Evolutionary conservation across 92 coral and sea anemone species (phyloP).

Genomic region (Porites cylindrica): DNA sequence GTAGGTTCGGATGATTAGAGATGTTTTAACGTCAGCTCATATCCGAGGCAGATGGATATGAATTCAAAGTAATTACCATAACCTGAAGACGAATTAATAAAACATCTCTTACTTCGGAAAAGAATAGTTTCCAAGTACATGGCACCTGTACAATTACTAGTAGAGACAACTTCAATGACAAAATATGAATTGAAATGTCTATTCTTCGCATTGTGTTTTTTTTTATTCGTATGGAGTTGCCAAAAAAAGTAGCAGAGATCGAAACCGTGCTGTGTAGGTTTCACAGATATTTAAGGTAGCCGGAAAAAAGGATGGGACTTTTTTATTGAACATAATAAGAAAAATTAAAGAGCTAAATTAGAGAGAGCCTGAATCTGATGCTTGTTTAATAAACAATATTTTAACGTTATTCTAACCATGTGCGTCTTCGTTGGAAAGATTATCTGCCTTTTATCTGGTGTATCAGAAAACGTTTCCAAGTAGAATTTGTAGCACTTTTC

Average conservation of each 20-base stretch:
- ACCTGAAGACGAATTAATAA: not conserved
- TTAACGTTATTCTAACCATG: not conserved
- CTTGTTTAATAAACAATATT: not conserved
- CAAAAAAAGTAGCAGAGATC: no score
- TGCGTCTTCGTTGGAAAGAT: not conserved
- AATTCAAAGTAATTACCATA: slow-evolving; percentile 5
- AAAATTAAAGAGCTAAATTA: not conserved
- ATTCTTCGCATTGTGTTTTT: not conserved
- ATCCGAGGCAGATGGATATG: not conserved
- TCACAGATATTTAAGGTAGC: no score
- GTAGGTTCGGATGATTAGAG: not conserved
- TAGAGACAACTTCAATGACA: not conserved
- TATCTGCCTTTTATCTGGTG: not conserved
- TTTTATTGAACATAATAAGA: no score
- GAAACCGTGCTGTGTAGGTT: no score
- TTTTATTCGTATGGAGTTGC: not conserved
- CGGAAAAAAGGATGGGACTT: no score
- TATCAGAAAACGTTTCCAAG: not conserved
- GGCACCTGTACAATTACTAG: not conserved
- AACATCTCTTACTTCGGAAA: not conserved
- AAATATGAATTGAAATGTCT: not conserved
- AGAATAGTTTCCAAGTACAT: not conserved
- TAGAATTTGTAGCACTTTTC: slow-evolving; percentile 4
- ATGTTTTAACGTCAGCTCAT: not conserved
- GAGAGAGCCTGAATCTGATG: not conserved